These are phyloP conservation scores for Cryptocephalus primarius DNA, from an alignment of 2,888 invertebrate genomes.

Conservation along the genomic window DNA sequence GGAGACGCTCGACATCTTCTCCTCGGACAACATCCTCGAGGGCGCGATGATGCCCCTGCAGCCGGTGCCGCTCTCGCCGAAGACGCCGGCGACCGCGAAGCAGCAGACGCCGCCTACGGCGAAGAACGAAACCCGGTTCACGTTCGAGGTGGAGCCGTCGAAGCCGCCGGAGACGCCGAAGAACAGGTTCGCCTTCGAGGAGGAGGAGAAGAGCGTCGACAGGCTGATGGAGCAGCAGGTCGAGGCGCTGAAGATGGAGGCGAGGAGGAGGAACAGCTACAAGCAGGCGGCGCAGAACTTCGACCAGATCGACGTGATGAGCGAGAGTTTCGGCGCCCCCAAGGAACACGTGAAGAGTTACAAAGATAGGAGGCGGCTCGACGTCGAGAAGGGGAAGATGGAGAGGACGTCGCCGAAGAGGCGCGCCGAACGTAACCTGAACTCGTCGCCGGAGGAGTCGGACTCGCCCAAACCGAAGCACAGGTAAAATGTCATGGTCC, in stretches of 20 bases:
- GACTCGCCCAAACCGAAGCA: slow-evolving; percentile 34
- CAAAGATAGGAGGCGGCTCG: slow-evolving; percentile 18
- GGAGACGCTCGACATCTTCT: slow-evolving; percentile 30
- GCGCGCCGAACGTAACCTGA: slow-evolving; percentile 22
- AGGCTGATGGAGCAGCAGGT: slow-evolving; percentile 31
- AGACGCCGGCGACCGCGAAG: slow-evolving; percentile 34
- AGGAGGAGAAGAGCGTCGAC: slow-evolving; percentile 25
- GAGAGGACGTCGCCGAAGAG: slow-evolving; percentile 27
- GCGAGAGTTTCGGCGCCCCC: slow-evolving; percentile 13
- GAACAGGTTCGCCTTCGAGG: slow-evolving; percentile 5
- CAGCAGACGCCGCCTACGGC: slow-evolving; percentile 35
- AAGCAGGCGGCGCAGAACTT: slow-evolving; percentile 32
- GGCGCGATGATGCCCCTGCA: slow-evolving; percentile 24
- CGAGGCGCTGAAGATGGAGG: slow-evolving; percentile 29
- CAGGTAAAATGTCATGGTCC: slow-evolving; percentile 12
- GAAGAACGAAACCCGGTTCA: slow-evolving; percentile 47
- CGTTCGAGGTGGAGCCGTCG: slow-evolving; percentile 31
- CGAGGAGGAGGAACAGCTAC: slow-evolving; percentile 32
- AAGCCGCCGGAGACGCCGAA: slow-evolving; percentile 1
- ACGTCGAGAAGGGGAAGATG: slow-evolving; percentile 22
- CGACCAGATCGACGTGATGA: slow-evolving; percentile 28
- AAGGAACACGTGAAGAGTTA: slow-evolving; percentile 24
- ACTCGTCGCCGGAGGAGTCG: slow-evolving; percentile 28
- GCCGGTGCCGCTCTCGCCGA: slow-evolving; percentile 27
- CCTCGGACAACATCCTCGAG: slow-evolving; percentile 27